Evolutionary conservation across 2,888 invertebrate species (phyloP), one percentile per base, ranked within the genome.

Genomic region (Lysandra coridon): DNA sequence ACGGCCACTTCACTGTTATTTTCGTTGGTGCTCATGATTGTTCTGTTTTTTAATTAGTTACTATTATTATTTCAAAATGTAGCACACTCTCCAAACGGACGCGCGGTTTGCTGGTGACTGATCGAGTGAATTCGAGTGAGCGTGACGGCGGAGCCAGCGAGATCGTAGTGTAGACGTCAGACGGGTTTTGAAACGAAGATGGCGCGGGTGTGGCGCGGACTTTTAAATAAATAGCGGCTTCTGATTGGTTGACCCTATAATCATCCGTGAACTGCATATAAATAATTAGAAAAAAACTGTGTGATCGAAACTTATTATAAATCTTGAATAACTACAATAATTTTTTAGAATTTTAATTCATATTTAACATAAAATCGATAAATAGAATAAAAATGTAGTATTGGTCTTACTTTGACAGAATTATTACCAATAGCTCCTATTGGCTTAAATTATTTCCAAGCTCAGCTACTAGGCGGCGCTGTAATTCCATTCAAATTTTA

Each of bases 1-100:
- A 97, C 97, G 87, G 97, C 97, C 94, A 97, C 97, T 95, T 97
- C 97, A 90, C 96, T 95, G 95, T 97, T 97, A 95, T 97, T 97
- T 95, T 97, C 97, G 94, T 95, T 95, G 91, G 94, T 91, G 92
- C 94, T 94, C 94, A 94, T 94, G 92, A 89, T 93, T 92, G 87
- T 91, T 92, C 90, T 89, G 92, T 90, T 90, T 93, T 91, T 79
- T 92, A 86, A 85, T 89, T 91, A 90, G 90, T 91, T 90, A 90
- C 88, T 93, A 91, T 85, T 86, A 86, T 87, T 88, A 88, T 84
- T 85, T 86, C 85, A 87, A 90, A 89, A 88, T 92, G 95, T 95
- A 92, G 17, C 23, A 91, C 91, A 90, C 92, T 95, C 94, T 95
- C 95, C 92, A 89, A 95, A 95, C 95, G 95, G 95, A 95, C 95